A percentile compares a stretch with the other conserved stretches of the same genome.
These are phyloP conservation scores for Cinclus mexicanus DNA, from an alignment of 2,113 vertebrate species.

Conservation along the genomic window DNA sequence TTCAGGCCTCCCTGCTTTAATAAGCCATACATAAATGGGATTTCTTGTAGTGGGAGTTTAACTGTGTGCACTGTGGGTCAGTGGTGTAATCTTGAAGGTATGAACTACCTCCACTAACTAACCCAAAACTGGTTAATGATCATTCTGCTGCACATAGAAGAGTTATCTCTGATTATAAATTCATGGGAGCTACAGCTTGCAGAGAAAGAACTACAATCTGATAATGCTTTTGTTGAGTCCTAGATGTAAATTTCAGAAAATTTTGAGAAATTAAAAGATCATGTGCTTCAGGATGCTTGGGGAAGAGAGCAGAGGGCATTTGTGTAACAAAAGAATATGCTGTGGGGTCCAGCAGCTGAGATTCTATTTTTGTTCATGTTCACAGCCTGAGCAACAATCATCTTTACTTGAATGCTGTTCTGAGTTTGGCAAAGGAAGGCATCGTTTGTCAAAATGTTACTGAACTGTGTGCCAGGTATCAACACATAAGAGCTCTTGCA, in stretches of 20 bases:
- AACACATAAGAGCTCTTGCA: neutral
- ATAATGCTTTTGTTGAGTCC: neutral
- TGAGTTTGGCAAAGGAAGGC: constrained; percentile 55
- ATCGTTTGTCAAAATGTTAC: neutral
- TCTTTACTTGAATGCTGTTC: constrained; percentile 27
- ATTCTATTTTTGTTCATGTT: neutral
- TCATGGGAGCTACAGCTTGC: neutral
- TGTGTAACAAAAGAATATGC: neutral
- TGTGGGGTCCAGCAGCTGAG: neutral
- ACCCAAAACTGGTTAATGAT: neutral
- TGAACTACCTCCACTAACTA: neutral
- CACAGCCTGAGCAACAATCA: constrained; percentile 73
- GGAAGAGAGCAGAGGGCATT: neutral
- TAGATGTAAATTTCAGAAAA: neutral
- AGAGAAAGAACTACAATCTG: neutral
- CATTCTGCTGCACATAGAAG: neutral
- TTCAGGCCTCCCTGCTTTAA: neutral
- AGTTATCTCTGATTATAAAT: neutral
- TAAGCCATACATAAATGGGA: neutral
- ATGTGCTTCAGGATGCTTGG: neutral
- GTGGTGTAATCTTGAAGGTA: neutral
- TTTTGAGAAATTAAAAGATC: neutral
- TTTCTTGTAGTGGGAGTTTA: neutral
- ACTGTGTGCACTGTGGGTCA: neutral
- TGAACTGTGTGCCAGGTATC: constrained; percentile 63